Percentiles rank a stretch among this genome's conserved stretches.
Evolutionary conservation across 2,888 invertebrate genomes (phyloP).

Genomic region (Mesorhabditis spiculigera): DNA sequence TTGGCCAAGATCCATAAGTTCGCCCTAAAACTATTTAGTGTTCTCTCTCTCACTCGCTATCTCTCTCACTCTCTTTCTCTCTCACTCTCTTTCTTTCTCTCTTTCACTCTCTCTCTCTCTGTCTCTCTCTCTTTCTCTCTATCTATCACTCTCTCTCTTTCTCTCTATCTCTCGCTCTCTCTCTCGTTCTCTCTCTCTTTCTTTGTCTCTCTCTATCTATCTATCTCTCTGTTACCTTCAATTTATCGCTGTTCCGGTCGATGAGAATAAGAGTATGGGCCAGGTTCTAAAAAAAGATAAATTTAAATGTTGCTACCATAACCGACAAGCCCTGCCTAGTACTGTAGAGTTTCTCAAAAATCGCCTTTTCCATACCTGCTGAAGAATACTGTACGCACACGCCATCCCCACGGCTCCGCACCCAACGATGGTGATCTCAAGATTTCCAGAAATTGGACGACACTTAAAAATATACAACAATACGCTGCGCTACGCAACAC

Average conservation of each 20-base stretch:
- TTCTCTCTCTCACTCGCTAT: too few species aligned
- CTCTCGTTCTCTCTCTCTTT: too few species aligned
- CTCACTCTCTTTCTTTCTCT: too few species aligned
- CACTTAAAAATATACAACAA: too few species aligned
- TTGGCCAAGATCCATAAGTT: constrained; percentile 86
- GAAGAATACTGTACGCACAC: constrained; percentile 78
- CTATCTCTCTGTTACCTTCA: constrained; percentile 61
- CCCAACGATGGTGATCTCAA: constrained; percentile 75
- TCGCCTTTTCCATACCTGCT: constrained; percentile 67
- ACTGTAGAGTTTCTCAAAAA: background rate
- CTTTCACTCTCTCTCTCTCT: too few species aligned
- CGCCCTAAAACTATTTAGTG: constrained; percentile 65
- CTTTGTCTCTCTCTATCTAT: too few species aligned
- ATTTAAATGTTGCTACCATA: background rate
- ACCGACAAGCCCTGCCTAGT: background rate
- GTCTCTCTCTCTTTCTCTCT: too few species aligned
- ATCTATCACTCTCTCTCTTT: too few species aligned
- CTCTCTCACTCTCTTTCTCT: too few species aligned
- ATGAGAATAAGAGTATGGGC: constrained; percentile 78
- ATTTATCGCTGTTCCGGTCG: constrained; percentile 77
- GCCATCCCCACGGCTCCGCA: constrained; percentile 85
- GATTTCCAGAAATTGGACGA: too few species aligned
- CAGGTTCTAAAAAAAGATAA: constrained; percentile 66
- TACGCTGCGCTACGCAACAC: too few species aligned
- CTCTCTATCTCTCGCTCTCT: constrained; percentile 72